Evolutionary conservation across 2,888 invertebrate species (phyloP), one percentile per base, ranked within the genome.

Genomic region (Griposia aprilina): DNA sequence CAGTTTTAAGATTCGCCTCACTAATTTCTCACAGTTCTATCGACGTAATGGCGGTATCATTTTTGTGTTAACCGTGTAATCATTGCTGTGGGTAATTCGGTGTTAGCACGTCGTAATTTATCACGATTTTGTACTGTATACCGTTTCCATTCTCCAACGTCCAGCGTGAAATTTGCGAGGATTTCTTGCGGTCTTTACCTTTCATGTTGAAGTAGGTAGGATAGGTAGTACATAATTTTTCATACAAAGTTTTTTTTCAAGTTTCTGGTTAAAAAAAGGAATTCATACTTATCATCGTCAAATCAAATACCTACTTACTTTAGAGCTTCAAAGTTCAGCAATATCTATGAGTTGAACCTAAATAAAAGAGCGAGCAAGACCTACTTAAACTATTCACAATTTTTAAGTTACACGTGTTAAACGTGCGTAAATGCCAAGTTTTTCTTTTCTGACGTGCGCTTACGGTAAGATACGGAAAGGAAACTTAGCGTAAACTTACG

Each of bases 51-150:
- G 82, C 91, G 90, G 90, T 89, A 89, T 89, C 81, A 88, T 88
- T 88, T 85, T 88, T 86, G 87, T 86, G 80, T 90, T 90, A 90
- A 90, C 89, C 90, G 91, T 92, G 92, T 92, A 92, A 94, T 92
- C 89, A 91, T 87, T 87, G 88, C 88, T 85, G 81, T 88, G 85
- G 80, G 90, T 92, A 93, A 93, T 93, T 91, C 89, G 84, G 86
- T 90, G 92, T 93, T 93, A 87, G 92, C 92, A 93, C 92, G 88
- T 93, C 92, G 92, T 93, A 93, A 93, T 93, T 93, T 91, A 92
- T 89, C 91, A 90, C 90, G 90, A 90, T 87, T 88, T 85, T 84
- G 81, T 79, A 66, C 69, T 71, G 80, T 82, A 55, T 84, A 89
- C 89, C 81, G 88, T 84, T 87, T 89, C 62, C 78, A 83, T 87